Evolutionary conservation across 2,113 vertebrate species (phyloP).

Genomic region (Leptobrachium ailaonicum): DNA sequence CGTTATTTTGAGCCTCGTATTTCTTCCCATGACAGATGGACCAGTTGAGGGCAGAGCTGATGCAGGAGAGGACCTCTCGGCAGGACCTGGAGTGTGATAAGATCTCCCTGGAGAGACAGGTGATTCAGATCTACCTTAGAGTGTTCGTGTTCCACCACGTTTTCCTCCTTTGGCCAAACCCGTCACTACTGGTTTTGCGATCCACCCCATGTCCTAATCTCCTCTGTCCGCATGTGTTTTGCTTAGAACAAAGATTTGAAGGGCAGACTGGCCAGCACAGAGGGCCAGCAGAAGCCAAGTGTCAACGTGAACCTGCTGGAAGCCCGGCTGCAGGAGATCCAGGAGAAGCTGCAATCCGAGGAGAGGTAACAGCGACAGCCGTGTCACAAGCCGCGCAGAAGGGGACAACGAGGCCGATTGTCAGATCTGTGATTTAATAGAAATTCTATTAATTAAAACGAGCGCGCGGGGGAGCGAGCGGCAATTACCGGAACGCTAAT

Average conservation of each 20-base stretch:
- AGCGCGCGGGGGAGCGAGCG: too few species aligned
- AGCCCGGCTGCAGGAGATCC: constrained; percentile 79
- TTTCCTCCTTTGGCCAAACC: too few species aligned
- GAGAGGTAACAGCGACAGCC: constrained; percentile 73
- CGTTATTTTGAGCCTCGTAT: too few species aligned
- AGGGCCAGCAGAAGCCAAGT: constrained; percentile 80
- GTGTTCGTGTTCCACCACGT: too few species aligned
- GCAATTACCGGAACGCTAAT: too few species aligned
- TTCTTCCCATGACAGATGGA: constrained; percentile 72
- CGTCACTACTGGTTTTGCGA: too few species aligned
- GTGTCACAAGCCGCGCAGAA: too few species aligned
- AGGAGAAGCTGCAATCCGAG: constrained; percentile 79
- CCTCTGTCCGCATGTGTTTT: neutral
- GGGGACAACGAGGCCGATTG: too few species aligned
- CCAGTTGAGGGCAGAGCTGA: constrained; percentile 85
- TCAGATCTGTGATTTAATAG: too few species aligned
- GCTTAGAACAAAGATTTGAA: constrained; percentile 88
- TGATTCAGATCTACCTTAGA: constrained; percentile 43
- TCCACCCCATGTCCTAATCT: too few species aligned
- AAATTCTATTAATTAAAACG: too few species aligned
- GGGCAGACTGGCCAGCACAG: constrained; percentile 78
- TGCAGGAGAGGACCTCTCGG: constrained; percentile 86
- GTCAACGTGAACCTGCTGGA: constrained; percentile 82
- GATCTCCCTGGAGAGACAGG: constrained; percentile 89
- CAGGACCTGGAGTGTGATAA: constrained; percentile 96